These are phyloP conservation scores for Tetraneura akinire DNA, from an alignment of 1,140 invertebrate genomes.

Conservation along the genomic window DNA sequence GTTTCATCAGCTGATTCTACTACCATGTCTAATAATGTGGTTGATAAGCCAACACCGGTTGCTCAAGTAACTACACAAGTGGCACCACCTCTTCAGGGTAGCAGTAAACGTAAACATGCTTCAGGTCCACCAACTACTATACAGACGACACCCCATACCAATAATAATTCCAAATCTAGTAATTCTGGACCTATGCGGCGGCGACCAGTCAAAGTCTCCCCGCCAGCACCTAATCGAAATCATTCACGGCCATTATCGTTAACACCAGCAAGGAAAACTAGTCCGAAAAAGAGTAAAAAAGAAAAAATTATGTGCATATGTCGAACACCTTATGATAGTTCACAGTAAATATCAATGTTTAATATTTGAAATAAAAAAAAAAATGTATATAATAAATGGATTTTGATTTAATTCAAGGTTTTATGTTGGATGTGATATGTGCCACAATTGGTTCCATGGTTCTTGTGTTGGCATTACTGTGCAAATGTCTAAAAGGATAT, in stretches of 20 bases:
- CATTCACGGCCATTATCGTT: slow-evolving; percentile 52
- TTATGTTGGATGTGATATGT: slow-evolving; percentile 96
- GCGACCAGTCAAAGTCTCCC: slow-evolving; percentile 50
- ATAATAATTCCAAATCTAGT: slow-evolving; percentile 47
- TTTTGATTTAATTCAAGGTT: slow-evolving; percentile 73
- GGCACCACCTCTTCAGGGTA: slow-evolving; percentile 57
- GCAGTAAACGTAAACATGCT: slow-evolving; percentile 64
- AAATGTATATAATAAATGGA: slow-evolving; percentile 32
- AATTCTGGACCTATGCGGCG: slow-evolving; percentile 38
- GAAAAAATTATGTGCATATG: slow-evolving; percentile 92
- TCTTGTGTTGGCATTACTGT: slow-evolving; percentile 94
- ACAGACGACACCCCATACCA: slow-evolving; percentile 54
- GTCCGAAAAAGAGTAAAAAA: slow-evolving; percentile 62
- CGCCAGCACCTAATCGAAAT: slow-evolving; percentile 57
- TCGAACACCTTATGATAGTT: slow-evolving; percentile 91
- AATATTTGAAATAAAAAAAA: background rate
- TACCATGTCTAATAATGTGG: background rate
- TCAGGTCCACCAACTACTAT: slow-evolving; percentile 61
- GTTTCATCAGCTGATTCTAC: slow-evolving; percentile 39
- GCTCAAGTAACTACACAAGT: background rate
- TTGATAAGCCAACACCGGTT: background rate
- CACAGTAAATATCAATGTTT: slow-evolving; percentile 65
- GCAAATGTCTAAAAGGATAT: slow-evolving; percentile 86
- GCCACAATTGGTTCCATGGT: slow-evolving; percentile 98
- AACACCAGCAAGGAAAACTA: slow-evolving; percentile 52